A percentile compares a stretch with the other conserved stretches of the same genome.
These are phyloP conservation scores for Knipowitschia caucasica DNA, from an alignment of 2,797 vertebrate species.

Conservation along the genomic window DNA sequence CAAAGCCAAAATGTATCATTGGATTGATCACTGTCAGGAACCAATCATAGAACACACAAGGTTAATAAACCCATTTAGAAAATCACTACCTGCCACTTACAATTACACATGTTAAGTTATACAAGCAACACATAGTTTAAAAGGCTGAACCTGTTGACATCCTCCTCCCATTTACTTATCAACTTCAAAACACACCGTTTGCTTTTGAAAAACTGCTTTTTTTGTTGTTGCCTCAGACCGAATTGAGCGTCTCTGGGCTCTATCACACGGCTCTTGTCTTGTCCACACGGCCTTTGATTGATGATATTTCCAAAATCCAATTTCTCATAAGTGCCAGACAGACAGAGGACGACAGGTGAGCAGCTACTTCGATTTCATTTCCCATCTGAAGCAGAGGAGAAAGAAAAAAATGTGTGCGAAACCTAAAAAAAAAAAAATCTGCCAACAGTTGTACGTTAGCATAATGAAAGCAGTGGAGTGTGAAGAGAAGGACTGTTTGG, in stretches of 20 bases:
- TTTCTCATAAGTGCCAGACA: constrained; percentile 58
- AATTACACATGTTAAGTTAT: no score
- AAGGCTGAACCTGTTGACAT: neutral
- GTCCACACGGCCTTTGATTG: constrained; percentile 60
- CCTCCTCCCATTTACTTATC: neutral
- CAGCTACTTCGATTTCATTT: constrained; percentile 52
- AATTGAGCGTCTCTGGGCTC: constrained; percentile 40
- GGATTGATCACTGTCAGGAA: no score
- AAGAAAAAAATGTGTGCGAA: constrained; percentile 18
- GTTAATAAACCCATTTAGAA: neutral
- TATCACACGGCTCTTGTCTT: constrained; percentile 25
- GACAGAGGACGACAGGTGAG: constrained; percentile 46
- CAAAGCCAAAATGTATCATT: no score
- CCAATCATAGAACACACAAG: no score
- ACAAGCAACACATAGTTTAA: no score
- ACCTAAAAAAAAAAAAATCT: constrained; percentile 29
- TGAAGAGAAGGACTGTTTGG: constrained; percentile 51
- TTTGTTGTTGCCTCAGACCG: constrained; percentile 12
- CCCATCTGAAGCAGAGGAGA: constrained; percentile 39
- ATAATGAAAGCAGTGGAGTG: constrained; percentile 58
- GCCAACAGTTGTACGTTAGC: constrained; percentile 46
- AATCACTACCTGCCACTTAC: neutral
- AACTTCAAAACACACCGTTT: constrained; percentile 17
- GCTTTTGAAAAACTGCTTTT: constrained; percentile 5
- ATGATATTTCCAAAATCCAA: constrained; percentile 70